Conservation (phyloP, 2,113 vertebrate genomes). For the Thunnus thynnus region DNA sequence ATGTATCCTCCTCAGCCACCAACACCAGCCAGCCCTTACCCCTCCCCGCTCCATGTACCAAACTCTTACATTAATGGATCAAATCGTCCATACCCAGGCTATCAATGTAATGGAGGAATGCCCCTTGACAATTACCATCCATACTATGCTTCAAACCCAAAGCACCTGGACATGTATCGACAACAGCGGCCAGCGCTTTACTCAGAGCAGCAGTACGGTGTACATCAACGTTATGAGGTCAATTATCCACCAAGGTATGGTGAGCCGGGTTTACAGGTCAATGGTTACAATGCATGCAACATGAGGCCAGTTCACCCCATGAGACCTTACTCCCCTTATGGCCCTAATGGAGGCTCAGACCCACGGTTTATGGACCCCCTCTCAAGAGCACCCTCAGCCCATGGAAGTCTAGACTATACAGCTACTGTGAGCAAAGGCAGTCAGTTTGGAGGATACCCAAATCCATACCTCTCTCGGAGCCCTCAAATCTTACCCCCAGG, state of each 20-base stretch:
- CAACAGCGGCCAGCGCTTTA: conserved; percentile 90
- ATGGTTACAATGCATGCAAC: conserved; percentile 87
- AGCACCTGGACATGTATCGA: conserved; percentile 89
- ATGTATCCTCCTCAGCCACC: conserved; percentile 86
- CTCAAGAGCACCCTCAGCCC: conserved; percentile 82
- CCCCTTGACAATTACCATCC: conserved; percentile 88
- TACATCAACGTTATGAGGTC: conserved; percentile 86
- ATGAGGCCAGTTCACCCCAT: conserved; percentile 84
- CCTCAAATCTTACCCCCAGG: conserved; percentile 82
- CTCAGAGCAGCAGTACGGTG: conserved; percentile 89
- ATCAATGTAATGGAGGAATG: conserved; percentile 91
- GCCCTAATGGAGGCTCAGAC: conserved; percentile 82
- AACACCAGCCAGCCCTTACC: conserved; percentile 85
- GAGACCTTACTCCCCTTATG: conserved; percentile 85
- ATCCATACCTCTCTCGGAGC: conserved; percentile 83
- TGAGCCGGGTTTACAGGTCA: conserved; percentile 89
- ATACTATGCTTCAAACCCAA: conserved; percentile 89
- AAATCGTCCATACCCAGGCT: conserved; percentile 87
- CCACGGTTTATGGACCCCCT: conserved; percentile 86
- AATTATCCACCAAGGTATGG: conserved; percentile 91
- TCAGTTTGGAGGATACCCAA: conserved; percentile 85
- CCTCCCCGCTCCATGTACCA: conserved; percentile 84
- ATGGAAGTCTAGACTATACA: conserved; percentile 83
- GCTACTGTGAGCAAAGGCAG: conserved; percentile 85
- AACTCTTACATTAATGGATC: conserved; percentile 91